A percentile compares a stretch with the other conserved stretches of the same genome.
Evolutionary conservation across 1,140 invertebrate species (phyloP).

Genomic region (Drosophila elegans): DNA sequence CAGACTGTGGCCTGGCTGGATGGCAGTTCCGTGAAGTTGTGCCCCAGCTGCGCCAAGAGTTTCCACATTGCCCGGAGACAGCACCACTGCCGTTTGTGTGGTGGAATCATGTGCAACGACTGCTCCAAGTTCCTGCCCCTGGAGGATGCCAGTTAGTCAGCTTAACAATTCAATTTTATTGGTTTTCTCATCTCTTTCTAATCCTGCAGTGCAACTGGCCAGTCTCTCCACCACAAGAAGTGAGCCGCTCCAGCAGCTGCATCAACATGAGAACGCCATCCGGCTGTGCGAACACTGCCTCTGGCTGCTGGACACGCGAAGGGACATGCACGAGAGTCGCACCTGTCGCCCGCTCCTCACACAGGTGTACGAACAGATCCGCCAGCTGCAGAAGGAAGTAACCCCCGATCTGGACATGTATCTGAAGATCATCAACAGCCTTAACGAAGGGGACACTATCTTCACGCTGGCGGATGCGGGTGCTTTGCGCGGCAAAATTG

Average conservation of each 20-base stretch:
- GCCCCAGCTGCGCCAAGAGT: conserved; percentile 94
- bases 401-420: conserved; percentile 92
- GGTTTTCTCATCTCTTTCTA: not conserved
- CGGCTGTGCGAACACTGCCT: conserved; percentile 94
- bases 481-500: conserved; percentile 91
- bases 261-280: conserved; percentile 86
- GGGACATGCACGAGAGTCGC: conserved; percentile 92
- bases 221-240: conserved; percentile 68
- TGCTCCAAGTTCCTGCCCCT: conserved; percentile 96
- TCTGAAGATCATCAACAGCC: conserved; percentile 90
- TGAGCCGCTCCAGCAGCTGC: conserved; percentile 55
- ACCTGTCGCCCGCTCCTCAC: conserved; percentile 92
- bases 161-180: no score
- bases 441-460: conserved; percentile 92
- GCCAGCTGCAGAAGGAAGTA: conserved; percentile 91
- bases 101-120: conserved; percentile 96
- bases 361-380: conserved; percentile 93
- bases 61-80: conserved; percentile 95
- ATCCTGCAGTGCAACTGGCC: conserved; percentile 65
- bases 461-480: conserved; percentile 94
- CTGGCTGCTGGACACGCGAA: conserved; percentile 91
- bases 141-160: conserved; percentile 91
- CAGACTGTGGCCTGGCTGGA: conserved; percentile 96
- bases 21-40: conserved; percentile 94
- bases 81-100: conserved; percentile 98